phyloP scores from a whole-genome alignment of 23 tunicate genomes.

The Styela clava region DNA sequence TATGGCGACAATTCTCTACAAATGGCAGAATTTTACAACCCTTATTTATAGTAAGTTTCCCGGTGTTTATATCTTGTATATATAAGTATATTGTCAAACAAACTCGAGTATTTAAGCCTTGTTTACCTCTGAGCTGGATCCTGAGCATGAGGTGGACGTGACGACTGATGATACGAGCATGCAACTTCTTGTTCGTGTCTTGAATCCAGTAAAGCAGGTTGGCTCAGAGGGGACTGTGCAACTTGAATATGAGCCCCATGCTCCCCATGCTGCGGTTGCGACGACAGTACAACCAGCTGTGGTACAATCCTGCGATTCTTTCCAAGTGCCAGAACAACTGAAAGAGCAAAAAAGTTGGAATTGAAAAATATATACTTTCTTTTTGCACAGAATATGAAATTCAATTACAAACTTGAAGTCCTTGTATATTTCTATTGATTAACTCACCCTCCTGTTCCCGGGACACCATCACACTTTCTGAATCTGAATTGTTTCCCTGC shows the following conservation, averaged over 20 bases:
- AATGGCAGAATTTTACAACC: too few relatives aligned
- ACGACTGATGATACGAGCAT: not conserved
- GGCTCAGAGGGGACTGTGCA: not conserved
- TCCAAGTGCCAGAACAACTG: not conserved
- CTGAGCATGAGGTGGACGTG: not conserved
- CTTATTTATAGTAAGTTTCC: too few relatives aligned
- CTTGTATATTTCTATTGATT: too few relatives aligned
- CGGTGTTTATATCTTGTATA: too few relatives aligned
- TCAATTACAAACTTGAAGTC: too few relatives aligned
- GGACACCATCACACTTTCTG: not conserved
- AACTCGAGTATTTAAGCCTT: too few relatives aligned
- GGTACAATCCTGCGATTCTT: not conserved
- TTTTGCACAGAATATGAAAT: too few relatives aligned
- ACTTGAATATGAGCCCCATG: not conserved
- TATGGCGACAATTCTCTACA: too few relatives aligned
- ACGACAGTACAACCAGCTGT: not conserved
- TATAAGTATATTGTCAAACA: too few relatives aligned
- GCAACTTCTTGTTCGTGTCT: not conserved
- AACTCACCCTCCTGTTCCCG: not conserved
- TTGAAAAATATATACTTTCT: too few relatives aligned
- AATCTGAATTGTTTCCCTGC: not conserved
- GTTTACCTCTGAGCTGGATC: not conserved
- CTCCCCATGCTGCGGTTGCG: not conserved
- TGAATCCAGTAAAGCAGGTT: not conserved
- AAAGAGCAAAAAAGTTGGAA: too few relatives aligned